phyloP scores from a whole-genome alignment of 2,113 vertebrate species.

The Cathartes aura region DNA sequence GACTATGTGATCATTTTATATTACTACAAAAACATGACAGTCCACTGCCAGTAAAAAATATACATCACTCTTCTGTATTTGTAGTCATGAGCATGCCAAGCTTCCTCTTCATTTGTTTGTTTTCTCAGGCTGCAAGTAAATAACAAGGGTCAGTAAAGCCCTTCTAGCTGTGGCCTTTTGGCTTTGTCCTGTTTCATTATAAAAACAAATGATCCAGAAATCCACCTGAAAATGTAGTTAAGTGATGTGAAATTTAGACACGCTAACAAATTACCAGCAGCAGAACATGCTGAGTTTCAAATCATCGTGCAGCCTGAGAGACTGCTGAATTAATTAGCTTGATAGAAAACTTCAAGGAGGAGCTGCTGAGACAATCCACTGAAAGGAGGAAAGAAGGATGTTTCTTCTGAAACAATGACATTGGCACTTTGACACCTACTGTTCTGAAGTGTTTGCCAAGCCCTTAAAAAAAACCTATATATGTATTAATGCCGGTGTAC shows the following conservation, averaged over 20 bases:
- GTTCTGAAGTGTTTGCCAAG: not conserved
- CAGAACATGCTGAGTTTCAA: conserved; percentile 3
- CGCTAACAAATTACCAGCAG: not conserved
- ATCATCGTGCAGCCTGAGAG: not conserved
- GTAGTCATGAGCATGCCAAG: not conserved
- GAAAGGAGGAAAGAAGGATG: not conserved
- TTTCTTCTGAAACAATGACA: not conserved
- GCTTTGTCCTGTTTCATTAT: not conserved
- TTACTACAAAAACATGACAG: not conserved
- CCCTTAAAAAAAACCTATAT: not conserved
- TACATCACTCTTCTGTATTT: not conserved
- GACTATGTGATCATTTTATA: not conserved
- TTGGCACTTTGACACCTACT: not conserved
- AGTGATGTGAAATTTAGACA: not conserved
- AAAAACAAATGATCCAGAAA: not conserved
- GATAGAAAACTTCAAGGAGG: not conserved
- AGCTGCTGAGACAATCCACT: not conserved
- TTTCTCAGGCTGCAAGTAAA: not conserved
- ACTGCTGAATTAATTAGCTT: not conserved
- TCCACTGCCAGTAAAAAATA: not conserved
- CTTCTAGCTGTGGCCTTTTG: not conserved
- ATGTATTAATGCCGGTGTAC: not conserved
- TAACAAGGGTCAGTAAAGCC: not conserved
- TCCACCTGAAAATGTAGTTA: not conserved
- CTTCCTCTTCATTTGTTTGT: not conserved